Evolutionary conservation across 1,140 invertebrate genomes (phyloP).

Genomic region (Triops cancriformis): DNA sequence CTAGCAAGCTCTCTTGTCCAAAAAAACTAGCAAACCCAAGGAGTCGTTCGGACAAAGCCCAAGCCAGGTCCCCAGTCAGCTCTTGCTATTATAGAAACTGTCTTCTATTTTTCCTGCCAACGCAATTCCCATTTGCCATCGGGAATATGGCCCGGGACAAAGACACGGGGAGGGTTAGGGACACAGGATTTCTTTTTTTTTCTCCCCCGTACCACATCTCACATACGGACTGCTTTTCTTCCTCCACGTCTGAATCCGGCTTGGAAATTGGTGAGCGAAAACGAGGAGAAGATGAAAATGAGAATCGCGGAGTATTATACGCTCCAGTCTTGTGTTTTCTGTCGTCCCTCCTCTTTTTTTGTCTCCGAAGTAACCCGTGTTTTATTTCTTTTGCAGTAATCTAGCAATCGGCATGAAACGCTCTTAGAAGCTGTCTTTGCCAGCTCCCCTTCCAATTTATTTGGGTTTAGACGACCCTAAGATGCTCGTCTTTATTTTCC

Average conservation of each 20-base stretch:
- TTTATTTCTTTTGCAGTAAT: constrained; percentile 3
- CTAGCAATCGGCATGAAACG: constrained; percentile 6
- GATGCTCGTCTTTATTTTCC: neutral
- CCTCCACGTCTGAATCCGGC: neutral
- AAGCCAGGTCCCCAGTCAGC: constrained; percentile 7
- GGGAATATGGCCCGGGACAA: neutral
- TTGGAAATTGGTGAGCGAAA: neutral
- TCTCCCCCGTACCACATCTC: neutral
- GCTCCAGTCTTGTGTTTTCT: neutral
- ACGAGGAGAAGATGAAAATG: neutral
- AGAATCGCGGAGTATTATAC: neutral
- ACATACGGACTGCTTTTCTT: neutral
- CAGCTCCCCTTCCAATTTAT: neutral
- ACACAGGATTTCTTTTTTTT: neutral
- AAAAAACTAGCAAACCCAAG: neutral
- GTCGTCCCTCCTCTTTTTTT: neutral
- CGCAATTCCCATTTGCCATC: constrained; percentile 13
- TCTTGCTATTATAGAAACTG: constrained; percentile 1
- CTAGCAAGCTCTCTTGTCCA: neutral
- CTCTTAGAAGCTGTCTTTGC: neutral
- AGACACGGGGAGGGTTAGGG: neutral
- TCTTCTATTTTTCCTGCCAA: constrained; percentile 14
- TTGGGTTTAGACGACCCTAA: neutral
- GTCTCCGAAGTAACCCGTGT: neutral
- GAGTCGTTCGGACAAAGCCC: neutral